Conservation (phyloP, 2,797 vertebrate species). For the Vireo griseus region DNA sequence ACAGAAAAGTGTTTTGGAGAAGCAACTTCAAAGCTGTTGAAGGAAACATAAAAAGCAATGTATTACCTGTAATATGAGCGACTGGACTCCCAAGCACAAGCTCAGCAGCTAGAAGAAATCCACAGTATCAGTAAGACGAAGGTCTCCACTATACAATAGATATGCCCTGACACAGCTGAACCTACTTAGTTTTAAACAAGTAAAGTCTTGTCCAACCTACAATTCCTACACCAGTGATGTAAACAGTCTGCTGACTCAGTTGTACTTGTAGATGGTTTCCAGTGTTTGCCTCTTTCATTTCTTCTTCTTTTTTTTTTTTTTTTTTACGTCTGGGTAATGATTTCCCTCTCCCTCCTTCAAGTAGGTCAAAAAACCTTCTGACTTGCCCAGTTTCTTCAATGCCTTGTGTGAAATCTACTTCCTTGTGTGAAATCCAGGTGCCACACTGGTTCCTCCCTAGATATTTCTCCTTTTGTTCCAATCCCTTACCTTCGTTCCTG, state of each 20-base stretch:
- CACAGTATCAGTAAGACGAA: not conserved
- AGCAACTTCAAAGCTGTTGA: not conserved
- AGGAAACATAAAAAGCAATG: not conserved
- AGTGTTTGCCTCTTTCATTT: not conserved
- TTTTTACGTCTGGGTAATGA: not conserved
- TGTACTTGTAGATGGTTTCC: not conserved
- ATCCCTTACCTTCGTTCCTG: not conserved
- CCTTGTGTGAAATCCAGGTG: not conserved
- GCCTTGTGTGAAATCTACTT: not conserved
- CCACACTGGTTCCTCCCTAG: not conserved
- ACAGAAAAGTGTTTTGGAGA: not conserved
- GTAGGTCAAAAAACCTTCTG: not conserved
- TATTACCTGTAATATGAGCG: not conserved
- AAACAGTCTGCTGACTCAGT: conserved; percentile 18
- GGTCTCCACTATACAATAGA: not conserved
- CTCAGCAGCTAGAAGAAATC: not conserved
- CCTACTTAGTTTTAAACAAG: not conserved
- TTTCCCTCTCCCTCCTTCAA: not conserved
- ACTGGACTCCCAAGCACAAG: not conserved
- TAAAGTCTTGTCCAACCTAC: not conserved
- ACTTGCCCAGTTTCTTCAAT: not conserved
- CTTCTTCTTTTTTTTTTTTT: not conserved
- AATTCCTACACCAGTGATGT: not conserved
- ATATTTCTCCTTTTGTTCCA: not conserved
- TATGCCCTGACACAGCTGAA: not conserved